Evolutionary conservation across 2,797 vertebrate genomes (phyloP), one percentile per base, ranked within the genome.

Genomic region (Lutjanus campechanus): DNA sequence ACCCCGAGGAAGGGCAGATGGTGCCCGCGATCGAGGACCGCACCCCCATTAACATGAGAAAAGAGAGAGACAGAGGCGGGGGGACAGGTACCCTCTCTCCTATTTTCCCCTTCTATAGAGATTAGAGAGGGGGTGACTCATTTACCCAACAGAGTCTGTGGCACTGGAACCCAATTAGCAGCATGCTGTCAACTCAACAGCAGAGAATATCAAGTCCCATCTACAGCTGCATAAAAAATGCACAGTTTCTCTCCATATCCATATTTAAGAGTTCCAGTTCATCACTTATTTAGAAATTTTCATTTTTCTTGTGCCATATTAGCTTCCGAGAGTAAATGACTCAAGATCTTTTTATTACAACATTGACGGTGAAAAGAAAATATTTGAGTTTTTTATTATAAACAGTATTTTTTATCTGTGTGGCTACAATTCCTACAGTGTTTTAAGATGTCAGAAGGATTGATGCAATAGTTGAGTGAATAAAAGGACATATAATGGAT

Each of bases 1-100:
- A 90, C 84, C 88, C 91, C 11, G 74, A 92, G 89, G 89, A 93
- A 91, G 88, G 93, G 91, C 94, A 95, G 94, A 95, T 95, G 94
- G 94, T 90, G 69, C 79, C 83, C 91, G 85, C 78, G 90, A 90
- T 89, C 69, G 75, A 90, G 86, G 83, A 79, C 88, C 82, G 73
- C 85, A 87, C 84, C 83, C 61, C 70, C 76, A 94, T 95, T 95
- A 93, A 64, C 94, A 95, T 94, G 82, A 94, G 85, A 95, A 95
- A 93, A 90, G 92, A 92, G 69, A 79, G 65, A 65, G 76, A 77
- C 77, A 65, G 83, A 86, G 87, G 87, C 69, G 82, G 89, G 89
- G 85, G 79, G 73, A 92, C 94, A 95, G 93, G 93, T 94, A 94
- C 91, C 91, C 91, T 91, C 69, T 76, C 82, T 76, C 47, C 63